These are phyloP conservation scores for Danionella dracula DNA, from an alignment of 2,797 vertebrate genomes.

Conservation along the genomic window DNA sequence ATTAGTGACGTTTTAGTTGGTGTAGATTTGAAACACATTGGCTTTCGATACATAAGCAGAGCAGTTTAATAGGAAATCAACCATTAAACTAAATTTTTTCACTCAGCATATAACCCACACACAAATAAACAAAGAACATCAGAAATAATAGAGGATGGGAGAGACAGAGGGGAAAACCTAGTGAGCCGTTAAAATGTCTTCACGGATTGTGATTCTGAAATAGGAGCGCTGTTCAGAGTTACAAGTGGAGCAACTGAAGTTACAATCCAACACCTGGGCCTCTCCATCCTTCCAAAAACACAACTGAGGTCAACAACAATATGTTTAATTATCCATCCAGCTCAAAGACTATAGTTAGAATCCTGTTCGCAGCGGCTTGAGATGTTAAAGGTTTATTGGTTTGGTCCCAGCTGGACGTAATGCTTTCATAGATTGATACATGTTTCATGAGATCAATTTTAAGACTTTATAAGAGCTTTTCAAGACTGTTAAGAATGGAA, in stretches of 20 bases:
- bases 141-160: conserved; percentile 10
- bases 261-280: conserved; percentile 35
- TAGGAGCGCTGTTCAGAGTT: conserved; percentile 21
- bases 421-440: no score
- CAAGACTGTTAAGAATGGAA: no score
- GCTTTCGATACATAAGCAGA: conserved; percentile 40
- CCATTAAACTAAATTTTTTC: background rate
- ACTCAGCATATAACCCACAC: background rate
- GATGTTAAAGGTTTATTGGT: no score
- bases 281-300: conserved; percentile 13
- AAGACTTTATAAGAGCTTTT: no score
- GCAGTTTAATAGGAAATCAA: conserved; percentile 47
- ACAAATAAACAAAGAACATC: background rate
- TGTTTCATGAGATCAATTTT: no score
- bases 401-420: no score
- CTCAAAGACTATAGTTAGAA: background rate
- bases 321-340: background rate
- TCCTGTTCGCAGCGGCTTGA: background rate
- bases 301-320: background rate
- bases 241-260: conserved; percentile 23
- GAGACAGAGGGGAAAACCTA: conserved; percentile 35
- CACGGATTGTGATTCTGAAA: conserved; percentile 35
- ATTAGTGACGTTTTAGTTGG: background rate
- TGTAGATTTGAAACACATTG: conserved; percentile 43
- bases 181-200: conserved; percentile 48